These are phyloP conservation scores for Gopherus flavomarginatus DNA, from an alignment of 2,113 vertebrate species.

Conservation along the genomic window DNA sequence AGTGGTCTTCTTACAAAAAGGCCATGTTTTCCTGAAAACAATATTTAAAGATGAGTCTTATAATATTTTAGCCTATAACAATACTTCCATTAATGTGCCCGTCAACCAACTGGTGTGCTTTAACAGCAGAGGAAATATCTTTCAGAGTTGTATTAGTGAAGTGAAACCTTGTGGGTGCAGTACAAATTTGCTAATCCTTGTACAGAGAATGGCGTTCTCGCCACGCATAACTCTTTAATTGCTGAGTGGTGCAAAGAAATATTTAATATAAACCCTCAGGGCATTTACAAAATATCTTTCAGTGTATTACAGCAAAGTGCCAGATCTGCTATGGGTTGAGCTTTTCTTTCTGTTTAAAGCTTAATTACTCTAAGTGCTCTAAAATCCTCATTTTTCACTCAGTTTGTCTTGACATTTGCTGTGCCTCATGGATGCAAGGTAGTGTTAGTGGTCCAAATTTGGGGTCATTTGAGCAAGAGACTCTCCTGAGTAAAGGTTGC, in stretches of 20 bases:
- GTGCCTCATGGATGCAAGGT: fast-evolving
- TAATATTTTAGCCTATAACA: neutral
- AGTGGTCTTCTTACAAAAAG: neutral
- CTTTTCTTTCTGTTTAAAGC: neutral
- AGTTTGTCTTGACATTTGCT: neutral
- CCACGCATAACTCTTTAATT: neutral
- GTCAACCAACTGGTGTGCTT: neutral
- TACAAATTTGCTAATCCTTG: neutral
- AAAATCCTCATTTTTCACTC: neutral
- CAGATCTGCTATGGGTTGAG: neutral
- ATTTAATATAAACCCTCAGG: too few relatives aligned
- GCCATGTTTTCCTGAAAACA: neutral
- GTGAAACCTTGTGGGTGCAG: neutral
- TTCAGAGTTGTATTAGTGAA: neutral
- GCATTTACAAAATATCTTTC: neutral
- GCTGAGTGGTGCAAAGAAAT: fast-evolving
- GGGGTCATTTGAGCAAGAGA: neutral
- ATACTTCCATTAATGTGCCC: neutral
- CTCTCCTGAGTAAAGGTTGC: fast-evolving
- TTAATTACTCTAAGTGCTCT: neutral
- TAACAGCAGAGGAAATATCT: neutral
- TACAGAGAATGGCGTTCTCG: neutral
- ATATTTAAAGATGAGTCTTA: neutral
- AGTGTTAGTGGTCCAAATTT: neutral
- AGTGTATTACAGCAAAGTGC: neutral